Evolutionary conservation across 1,140 invertebrate genomes (phyloP).

Genomic region (Procambarus clarkii): DNA sequence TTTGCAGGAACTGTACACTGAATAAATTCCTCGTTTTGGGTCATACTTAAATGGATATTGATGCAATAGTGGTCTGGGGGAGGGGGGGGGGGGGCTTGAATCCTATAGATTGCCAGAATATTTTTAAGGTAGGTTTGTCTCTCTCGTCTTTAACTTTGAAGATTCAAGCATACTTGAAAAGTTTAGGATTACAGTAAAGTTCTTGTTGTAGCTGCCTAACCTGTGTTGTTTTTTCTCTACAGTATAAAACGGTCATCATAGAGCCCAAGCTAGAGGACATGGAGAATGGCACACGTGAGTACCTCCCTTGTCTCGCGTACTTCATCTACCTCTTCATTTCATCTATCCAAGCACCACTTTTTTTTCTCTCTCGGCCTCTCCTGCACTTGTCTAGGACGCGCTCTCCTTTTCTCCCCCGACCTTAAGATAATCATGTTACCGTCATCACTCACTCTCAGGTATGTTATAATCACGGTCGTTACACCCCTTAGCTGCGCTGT

Average conservation of each 20-base stretch:
- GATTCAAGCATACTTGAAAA: no score
- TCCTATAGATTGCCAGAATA: no score
- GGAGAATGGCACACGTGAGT: conserved; percentile 48
- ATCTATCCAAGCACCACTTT: neutral
- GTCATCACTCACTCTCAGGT: neutral
- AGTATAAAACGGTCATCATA: conserved; percentile 57
- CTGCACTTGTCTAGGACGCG: neutral
- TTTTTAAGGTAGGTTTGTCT: no score
- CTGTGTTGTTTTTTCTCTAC: neutral
- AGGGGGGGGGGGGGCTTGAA: no score
- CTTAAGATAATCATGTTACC: neutral
- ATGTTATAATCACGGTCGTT: neutral
- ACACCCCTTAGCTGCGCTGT: neutral
- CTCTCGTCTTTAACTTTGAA: no score
- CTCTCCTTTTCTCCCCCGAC: neutral
- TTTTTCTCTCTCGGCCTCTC: neutral
- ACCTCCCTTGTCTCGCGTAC: neutral
- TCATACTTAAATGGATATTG: no score
- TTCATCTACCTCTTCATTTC: neutral
- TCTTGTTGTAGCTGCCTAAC: neutral
- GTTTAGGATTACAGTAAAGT: no score
- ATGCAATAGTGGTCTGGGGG: no score
- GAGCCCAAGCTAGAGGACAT: conserved; percentile 19
- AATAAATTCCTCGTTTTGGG: no score
- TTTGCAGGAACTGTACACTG: no score